Evolutionary conservation across 2,888 invertebrate species (phyloP), one percentile per base, ranked within the genome.

Genomic region (Xiphydria camelus): DNA sequence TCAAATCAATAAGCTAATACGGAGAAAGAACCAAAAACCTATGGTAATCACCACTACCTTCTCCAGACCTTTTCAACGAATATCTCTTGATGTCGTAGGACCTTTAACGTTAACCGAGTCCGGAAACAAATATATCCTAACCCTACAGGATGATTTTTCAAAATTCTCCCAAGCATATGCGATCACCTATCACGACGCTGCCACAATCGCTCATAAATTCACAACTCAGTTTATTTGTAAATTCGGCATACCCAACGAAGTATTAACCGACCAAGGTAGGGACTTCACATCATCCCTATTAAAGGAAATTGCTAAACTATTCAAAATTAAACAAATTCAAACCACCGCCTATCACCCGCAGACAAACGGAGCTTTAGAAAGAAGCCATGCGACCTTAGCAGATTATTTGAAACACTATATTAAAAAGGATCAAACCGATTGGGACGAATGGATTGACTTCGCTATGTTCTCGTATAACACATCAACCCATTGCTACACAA

Each of bases 371-470:
- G 19, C 40, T 5, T 18, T 45, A 20, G 31, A 40, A 40, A 20
- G 40, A 19, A 38, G 37, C 12, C 44, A 39, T 19, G 19, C 26
- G 14, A 17, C 32, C 22, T 29, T 44, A 17, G 25, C 19, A 44
- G 44, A 39, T 12, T 39, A 44, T 15, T 9, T 44, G 4, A 44
- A 44, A 37, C 44, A 44, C 23, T 44, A 44, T 17, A 10, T 23
- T 10, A 41, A 20, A 14, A 21, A 25, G 4, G 41, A 62, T n/a
- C 58, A 60, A 49, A 38, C 37, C 12, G 19, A 44, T 14, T 44
- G 44, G 44, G 44, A 44, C 12, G 31, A 25, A 26, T 44, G 44
- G 43, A 17, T 43, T 14, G 25, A 35, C 9, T 18, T 36, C n/a
- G 26, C 43, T 7, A 43, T 26, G 15, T 19, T 43, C 14, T 21